phyloP scores from a whole-genome alignment of 1,140 invertebrate genomes.

The Babylonia areolata region DNA sequence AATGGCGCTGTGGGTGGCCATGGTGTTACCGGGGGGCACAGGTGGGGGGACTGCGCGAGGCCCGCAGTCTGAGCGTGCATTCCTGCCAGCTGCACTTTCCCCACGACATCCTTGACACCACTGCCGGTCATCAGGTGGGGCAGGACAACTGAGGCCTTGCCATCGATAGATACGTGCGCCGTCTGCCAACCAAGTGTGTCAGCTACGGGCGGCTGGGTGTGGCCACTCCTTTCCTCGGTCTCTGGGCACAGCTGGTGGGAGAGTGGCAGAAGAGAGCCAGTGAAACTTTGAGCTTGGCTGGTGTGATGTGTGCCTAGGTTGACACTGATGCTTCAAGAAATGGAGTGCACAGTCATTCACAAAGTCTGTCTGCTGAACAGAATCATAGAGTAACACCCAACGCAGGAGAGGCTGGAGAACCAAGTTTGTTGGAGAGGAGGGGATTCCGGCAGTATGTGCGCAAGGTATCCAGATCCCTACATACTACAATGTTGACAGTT shows the following conservation, averaged over 20 bases:
- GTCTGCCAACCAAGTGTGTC: conserved; percentile 88
- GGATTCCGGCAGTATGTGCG: too few relatives aligned
- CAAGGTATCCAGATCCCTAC: not conserved
- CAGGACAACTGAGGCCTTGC: conserved; percentile 45
- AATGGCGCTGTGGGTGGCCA: conserved; percentile 89
- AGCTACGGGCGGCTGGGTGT: conserved; percentile 89
- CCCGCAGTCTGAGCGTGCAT: conserved; percentile 83
- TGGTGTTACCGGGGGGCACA: conserved; percentile 88
- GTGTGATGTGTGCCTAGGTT: too few relatives aligned
- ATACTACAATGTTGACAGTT: not conserved
- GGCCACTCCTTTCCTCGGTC: conserved; percentile 84
- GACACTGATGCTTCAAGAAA: too few relatives aligned
- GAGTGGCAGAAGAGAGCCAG: conserved; percentile 72
- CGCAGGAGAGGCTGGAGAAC: too few relatives aligned
- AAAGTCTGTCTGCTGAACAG: too few relatives aligned
- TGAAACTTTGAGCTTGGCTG: conserved; percentile 1
- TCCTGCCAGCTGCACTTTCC: conserved; percentile 77
- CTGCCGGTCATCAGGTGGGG: conserved; percentile 51
- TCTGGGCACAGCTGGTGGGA: conserved; percentile 75
- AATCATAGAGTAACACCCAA: too few relatives aligned
- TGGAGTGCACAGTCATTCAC: too few relatives aligned
- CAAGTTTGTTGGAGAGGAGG: too few relatives aligned
- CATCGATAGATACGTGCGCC: conserved; percentile 62
- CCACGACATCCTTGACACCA: conserved; percentile 66
- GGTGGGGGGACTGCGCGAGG: conserved; percentile 87